These are phyloP conservation scores for Gymnocephalus cernua DNA, from an alignment of 2,113 vertebrate species.

Conservation along the genomic window DNA sequence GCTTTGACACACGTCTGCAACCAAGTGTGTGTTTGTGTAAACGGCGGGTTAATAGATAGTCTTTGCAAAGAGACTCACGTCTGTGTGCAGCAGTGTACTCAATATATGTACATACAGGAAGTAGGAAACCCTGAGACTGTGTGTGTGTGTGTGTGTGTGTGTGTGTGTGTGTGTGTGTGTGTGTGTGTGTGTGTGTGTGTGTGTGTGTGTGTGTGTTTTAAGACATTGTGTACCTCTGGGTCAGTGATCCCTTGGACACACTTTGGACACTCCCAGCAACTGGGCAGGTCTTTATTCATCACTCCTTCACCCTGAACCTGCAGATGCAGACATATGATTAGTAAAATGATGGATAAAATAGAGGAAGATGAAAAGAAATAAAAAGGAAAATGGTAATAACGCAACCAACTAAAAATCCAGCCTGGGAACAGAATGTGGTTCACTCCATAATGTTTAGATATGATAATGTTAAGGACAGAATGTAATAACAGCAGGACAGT, in stretches of 20 bases:
- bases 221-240: slow-evolving; percentile 80
- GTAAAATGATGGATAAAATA: background rate
- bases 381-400: background rate
- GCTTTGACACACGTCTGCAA: slow-evolving; percentile 22
- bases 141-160: slow-evolving; percentile 13
- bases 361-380: background rate
- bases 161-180: background rate
- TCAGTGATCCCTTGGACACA: slow-evolving; percentile 91
- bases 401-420: background rate
- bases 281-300: slow-evolving; percentile 95
- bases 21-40: slow-evolving; percentile 22
- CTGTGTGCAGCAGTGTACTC: slow-evolving; percentile 1
- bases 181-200: too few species aligned
- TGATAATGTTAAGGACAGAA: too few species aligned
- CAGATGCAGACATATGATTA: background rate
- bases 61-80: background rate
- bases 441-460: too few species aligned
- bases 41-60: background rate
- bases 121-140: slow-evolving; percentile 6
- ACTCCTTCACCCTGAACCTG: slow-evolving; percentile 94
- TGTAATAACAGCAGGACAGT: too few species aligned
- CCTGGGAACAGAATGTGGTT: too few species aligned
- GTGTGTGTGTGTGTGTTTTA: too few species aligned
- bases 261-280: slow-evolving; percentile 98
- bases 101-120: background rate